Base-by-base conservation (phyloP, 2,888 invertebrate species). In the Mactromeris polynyma region DNA sequence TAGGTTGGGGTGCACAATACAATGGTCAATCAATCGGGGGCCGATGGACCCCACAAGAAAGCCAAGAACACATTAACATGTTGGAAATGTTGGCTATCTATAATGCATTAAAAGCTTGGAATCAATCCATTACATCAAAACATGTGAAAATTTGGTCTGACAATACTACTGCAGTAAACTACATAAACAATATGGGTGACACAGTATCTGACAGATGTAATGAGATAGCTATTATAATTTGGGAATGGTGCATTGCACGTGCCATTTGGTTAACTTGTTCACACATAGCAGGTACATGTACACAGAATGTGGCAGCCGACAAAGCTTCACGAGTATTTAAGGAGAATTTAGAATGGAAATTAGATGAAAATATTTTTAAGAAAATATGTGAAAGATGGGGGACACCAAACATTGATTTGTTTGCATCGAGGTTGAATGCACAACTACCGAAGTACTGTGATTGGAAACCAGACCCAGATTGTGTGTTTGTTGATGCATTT, bases 1-100 rank as follows among this genome's bases (percentile, higher is more conserved):
- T 33, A 33, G 89, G 89, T 9, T 89, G 81, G 87, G 89, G 89
- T 33, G 87, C 84, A 3, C 33, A 26, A 81, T 87, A 73, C 1
- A 21, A 58, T 33, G 54, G 26, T 11, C 7, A 19, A 17, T 73
- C 40, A 26, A 84, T 58, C 21, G 87, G 87, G 2, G 89, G 87
- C 36, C 19, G 86, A 42, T 89, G 86, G 89, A 54, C 21, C 19
- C 6, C 4, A n/a, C 2, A 0, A 21, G 89, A 89, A 77, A 0
- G 3, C 17, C 21, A 38, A 14, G 2, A 36, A 26, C 89, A 89
- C 36, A 89, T 89, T 2, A 89, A 89, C 58, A 51, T 7, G 21
- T 78, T 82, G 46, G 89, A 89, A 69, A 40, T 89, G 21, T 36
- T 86, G 33, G 86, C 89, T 0, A 79, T 79, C 26, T 79, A 36